Evolutionary conservation across 37 sponge, comb jelly and placozoan genomes (phyloP).

Genomic region (Axinella damicornis): DNA sequence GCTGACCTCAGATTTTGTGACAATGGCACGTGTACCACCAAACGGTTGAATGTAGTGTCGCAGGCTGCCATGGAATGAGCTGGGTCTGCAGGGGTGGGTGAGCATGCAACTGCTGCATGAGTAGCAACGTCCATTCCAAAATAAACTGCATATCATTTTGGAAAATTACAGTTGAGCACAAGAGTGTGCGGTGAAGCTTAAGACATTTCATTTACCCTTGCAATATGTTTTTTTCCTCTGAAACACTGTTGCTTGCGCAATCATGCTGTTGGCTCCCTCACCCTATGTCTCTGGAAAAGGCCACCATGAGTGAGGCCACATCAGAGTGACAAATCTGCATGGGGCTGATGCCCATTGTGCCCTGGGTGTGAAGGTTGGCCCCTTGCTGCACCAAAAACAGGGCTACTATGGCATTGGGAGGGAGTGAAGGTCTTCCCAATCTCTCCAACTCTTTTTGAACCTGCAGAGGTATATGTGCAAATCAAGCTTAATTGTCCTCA

Average conservation of each 20-base stretch:
- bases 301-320: background rate
- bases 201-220: too few relatives aligned
- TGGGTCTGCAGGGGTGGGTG: too few relatives aligned
- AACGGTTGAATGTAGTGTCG: background rate
- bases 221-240: too few relatives aligned
- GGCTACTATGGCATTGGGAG: conserved; percentile 32
- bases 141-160: too few relatives aligned
- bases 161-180: too few relatives aligned
- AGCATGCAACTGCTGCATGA: too few relatives aligned
- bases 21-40: background rate
- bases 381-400: conserved; percentile 83
- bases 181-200: too few relatives aligned
- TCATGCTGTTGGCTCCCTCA: background rate
- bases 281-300: background rate
- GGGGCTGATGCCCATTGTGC: conserved; percentile 63
- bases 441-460: conserved; percentile 29
- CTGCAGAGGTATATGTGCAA: background rate
- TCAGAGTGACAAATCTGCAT: conserved; percentile 46
- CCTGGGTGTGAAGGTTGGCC: conserved; percentile 57
- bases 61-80: conserved; percentile 31
- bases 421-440: conserved; percentile 27
- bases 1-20: background rate
- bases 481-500: too few relatives aligned
- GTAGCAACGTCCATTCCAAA: too few relatives aligned
- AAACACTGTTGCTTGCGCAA: background rate